Evolutionary conservation across 2,888 invertebrate genomes (phyloP), one percentile per base, ranked within the genome.

Genomic region (Dryococelus australis): DNA sequence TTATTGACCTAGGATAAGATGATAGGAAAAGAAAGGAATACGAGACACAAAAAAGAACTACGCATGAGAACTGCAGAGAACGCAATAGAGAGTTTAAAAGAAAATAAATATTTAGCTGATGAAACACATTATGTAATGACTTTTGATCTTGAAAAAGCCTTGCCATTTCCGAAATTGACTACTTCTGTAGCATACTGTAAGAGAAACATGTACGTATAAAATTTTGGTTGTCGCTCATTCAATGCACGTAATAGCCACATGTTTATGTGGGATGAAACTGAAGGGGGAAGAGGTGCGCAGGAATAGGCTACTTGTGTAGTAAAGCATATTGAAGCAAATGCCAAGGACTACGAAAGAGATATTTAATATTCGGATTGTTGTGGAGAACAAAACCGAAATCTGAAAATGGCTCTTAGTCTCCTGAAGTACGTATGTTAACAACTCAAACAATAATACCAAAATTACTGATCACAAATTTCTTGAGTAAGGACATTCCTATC

Each of bases 151-250:
- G 84, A 85, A 85, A 43, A 43, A 24, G 24, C 43, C n/a, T 43
- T 85, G 8, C 12, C 43, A 43, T 43, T 43, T 13, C 4, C 24
- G 51, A 85, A 35, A 85, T 85, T 85, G 27, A 85, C 47, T 10
- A 43, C 27, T 24, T 20, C 47, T 24, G 20, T 24, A n/a, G 85
- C 24, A 24, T 90, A 86, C 90, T 90, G 78, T 89, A 88, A 86
- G 90, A 90, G n/a, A 35, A 43, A 10, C 24, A 85, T 85, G 3
- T 43, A 35, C 3, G 35, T 85, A 28, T 43, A 43, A 13, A 85
- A 85, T 85, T 85, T 85, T 85, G 47, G 43, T 24, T 43, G 85
- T 85, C 47, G 20, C 24, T 43, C 85, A 20, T 43, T 43, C 43
- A 43, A 85, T 4, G n/a, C 43, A 43, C 24, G 13, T 8, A 20